Evolutionary conservation across 2,888 invertebrate genomes (phyloP).

Genomic region (Thelaira solivaga): DNA sequence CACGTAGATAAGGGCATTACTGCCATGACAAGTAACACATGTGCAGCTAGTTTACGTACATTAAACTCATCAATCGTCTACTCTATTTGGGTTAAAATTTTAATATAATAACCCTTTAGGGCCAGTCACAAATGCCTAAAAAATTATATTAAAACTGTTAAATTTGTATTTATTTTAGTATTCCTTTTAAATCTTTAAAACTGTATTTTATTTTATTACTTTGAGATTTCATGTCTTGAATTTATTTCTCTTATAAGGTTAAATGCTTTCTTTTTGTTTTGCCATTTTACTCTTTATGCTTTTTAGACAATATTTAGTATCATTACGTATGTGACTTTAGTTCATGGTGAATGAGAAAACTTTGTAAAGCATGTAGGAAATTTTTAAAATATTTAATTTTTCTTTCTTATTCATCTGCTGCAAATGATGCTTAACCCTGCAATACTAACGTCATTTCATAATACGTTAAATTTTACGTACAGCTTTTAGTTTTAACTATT

Average conservation of each 20-base stretch:
- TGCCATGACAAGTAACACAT: constrained; percentile 27
- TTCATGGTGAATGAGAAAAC: constrained; percentile 13
- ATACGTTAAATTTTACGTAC: too few species aligned
- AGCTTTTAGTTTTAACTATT: too few species aligned
- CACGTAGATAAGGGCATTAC: neutral
- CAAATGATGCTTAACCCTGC: too few species aligned
- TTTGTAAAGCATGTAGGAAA: neutral
- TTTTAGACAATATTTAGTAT: neutral
- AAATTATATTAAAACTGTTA: too few species aligned
- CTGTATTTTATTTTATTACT: too few species aligned
- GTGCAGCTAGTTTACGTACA: constrained; percentile 32
- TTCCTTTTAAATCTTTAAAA: too few species aligned
- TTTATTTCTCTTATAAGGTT: too few species aligned
- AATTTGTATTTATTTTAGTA: neutral
- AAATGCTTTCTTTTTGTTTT: too few species aligned
- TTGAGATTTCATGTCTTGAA: too few species aligned
- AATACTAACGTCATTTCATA: too few species aligned
- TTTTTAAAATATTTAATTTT: neutral
- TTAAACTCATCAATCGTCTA: constrained; percentile 53
- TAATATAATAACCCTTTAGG: constrained; percentile 16
- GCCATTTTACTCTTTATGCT: neutral
- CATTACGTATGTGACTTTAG: constrained; percentile 21
- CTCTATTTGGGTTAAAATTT: constrained; percentile 26
- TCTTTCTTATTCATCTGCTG: neutral
- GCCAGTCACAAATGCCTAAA: too few species aligned